These are phyloP conservation scores for Erethizon dorsatum DNA, from an alignment of 2,797 vertebrate species.

Conservation along the genomic window DNA sequence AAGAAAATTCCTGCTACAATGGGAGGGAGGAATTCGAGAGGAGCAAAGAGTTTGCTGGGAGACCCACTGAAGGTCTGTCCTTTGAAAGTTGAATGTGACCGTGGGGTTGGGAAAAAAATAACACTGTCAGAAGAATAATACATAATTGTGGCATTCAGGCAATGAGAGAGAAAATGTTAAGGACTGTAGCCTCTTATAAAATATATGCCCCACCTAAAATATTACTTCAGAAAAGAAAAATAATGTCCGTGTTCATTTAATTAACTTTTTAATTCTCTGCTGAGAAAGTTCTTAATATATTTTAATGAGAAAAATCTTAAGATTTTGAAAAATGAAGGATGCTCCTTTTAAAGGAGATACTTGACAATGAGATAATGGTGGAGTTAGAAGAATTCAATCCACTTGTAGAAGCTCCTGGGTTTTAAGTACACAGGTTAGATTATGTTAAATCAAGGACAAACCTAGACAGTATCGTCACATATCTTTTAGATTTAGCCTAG, in stretches of 20 bases:
- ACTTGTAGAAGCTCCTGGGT: neutral
- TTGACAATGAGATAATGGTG: neutral
- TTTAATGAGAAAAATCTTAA: neutral
- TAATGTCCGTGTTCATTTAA: neutral
- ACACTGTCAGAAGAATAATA: neutral
- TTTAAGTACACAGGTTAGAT: neutral
- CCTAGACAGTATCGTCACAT: neutral
- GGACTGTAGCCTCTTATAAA: neutral
- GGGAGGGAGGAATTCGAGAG: neutral
- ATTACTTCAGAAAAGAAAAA: neutral
- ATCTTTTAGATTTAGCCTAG: neutral
- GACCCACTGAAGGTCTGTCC: neutral
- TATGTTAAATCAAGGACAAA: neutral
- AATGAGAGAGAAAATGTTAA: neutral
- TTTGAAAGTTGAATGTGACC: neutral
- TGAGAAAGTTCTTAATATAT: neutral
- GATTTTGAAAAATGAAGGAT: neutral
- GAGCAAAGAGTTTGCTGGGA: rapidly evolving
- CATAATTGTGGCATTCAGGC: neutral
- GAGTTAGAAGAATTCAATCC: neutral
- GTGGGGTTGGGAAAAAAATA: neutral
- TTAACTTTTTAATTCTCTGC: neutral
- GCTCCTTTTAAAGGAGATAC: no score
- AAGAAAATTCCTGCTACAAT: neutral
- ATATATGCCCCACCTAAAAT: neutral